A percentile compares a stretch with the other conserved stretches of the same genome.
Evolutionary conservation across 2,797 vertebrate species (phyloP).

Genomic region (Gallirallus australis): DNA sequence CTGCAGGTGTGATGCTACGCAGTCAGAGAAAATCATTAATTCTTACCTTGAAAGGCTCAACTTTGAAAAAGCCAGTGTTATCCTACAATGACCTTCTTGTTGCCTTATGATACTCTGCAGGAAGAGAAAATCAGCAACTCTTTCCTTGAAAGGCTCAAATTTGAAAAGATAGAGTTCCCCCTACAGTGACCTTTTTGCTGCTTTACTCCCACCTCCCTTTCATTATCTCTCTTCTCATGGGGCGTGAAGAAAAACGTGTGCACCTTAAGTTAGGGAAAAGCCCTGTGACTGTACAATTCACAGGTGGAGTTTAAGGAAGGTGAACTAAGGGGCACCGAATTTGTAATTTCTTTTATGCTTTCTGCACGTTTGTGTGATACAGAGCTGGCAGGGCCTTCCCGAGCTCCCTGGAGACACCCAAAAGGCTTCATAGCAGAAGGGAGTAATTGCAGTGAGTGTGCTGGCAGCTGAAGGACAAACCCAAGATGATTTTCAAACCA

Average conservation of each 20-base stretch:
- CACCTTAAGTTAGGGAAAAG: constrained; percentile 15
- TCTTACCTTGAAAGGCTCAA: constrained; percentile 43
- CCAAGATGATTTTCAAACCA: constrained; percentile 14
- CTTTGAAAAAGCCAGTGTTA: constrained; percentile 26
- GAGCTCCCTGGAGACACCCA: constrained; percentile 15
- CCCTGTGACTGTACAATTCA: constrained; percentile 4
- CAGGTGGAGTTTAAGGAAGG: constrained; percentile 45
- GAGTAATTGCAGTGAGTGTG: constrained; percentile 37
- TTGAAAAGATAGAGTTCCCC: constrained; percentile 49
- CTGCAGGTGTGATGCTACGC: constrained; percentile 1
- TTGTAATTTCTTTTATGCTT: constrained; percentile 33
- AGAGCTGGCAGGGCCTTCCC: constrained; percentile 12
- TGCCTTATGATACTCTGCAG: constrained; percentile 61
- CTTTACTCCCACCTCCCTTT: constrained; percentile 55
- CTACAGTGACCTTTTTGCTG: constrained; percentile 25
- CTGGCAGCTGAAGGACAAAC: constrained; percentile 7
- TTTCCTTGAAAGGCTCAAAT: constrained; percentile 59
- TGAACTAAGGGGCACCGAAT: constrained; percentile 31
- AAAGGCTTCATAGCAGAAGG: neutral
- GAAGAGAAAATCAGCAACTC: constrained; percentile 55
- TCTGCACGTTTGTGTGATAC: neutral
- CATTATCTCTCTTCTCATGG: constrained; percentile 43
- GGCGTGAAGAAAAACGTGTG: constrained; percentile 9
- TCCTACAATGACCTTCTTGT: constrained; percentile 31
- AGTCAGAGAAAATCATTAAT: constrained; percentile 49